Evolutionary conservation across 2,888 invertebrate species (phyloP), one percentile per base, ranked within the genome.

Genomic region (Eupithecia dodoneata): DNA sequence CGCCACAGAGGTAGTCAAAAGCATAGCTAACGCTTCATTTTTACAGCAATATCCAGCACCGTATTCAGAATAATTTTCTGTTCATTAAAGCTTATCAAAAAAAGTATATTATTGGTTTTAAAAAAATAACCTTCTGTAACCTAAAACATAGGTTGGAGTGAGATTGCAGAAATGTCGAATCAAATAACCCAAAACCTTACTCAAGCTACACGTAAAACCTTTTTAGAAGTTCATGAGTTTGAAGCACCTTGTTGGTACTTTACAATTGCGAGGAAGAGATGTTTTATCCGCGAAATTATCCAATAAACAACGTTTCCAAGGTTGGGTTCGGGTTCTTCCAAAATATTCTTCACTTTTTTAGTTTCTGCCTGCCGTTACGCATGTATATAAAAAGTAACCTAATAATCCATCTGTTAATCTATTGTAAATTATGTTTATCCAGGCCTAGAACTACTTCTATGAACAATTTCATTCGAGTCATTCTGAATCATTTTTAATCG

Each of bases 181-280:
- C 59, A 47, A 76, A 55, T 69, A 49, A 49, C 70, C 67, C 42
- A 65, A 79, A 77, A 79, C 79, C 77, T 77, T 76, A 74, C 63
- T 59, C 69, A 49, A 63, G 67, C 63, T 45, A 82, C 76, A 80
- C 74, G 76, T 76, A 78, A 80, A 78, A 75, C 80, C 76, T 78
- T 78, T 78, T 78, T 75, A 71, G 70, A 73, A 74, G 74, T 78
- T 78, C 75, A 66, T 71, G 71, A 44, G 71, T 45, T 76, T 71
- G 70, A 70, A 70, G 70, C 18, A 70, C 66, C 41, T 63, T 52
- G 52, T 6, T 71, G 30, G 18, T 71, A 67, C 47, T 74, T 71
- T 73, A 63, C 75, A 78, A 75, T 75, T 47, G 45, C n/a, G 30
- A 41, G 52, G 71, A 67, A 70, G 55, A 44, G 9, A 42, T 49